A percentile compares a stretch with the other conserved stretches of the same genome.
These are phyloP conservation scores for Heteromurus nitidus DNA, from an alignment of 2,888 invertebrate species.

Conservation along the genomic window DNA sequence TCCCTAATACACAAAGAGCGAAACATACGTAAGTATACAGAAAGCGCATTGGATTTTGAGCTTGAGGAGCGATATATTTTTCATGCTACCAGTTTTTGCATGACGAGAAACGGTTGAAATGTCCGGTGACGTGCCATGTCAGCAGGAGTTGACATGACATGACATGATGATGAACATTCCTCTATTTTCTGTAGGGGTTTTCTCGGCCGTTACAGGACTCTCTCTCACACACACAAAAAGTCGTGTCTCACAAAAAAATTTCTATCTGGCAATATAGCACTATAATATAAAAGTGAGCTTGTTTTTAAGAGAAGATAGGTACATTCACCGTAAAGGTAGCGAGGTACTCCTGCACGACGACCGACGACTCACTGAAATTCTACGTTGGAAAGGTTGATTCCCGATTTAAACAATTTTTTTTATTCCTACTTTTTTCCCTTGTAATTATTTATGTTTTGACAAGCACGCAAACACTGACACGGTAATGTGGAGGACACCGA, in stretches of 20 bases:
- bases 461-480: slow-evolving; percentile 55
- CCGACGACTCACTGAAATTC: neutral
- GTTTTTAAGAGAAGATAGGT: neutral
- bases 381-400: slow-evolving; percentile 40
- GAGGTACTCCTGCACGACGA: neutral
- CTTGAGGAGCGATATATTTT: slow-evolving; percentile 24
- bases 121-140: slow-evolving; percentile 61
- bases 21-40: neutral
- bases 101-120: slow-evolving; percentile 61
- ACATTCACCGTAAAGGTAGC: neutral
- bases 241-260: too few species aligned
- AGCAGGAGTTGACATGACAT: slow-evolving; percentile 62
- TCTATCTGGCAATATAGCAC: neutral
- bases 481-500: slow-evolving; percentile 42
- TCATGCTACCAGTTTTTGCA: slow-evolving; percentile 61
- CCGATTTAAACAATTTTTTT: slow-evolving; percentile 48
- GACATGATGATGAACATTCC: slow-evolving; percentile 61
- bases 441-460: slow-evolving; percentile 56
- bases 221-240: too few species aligned
- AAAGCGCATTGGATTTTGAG: neutral
- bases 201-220: slow-evolving; percentile 34
- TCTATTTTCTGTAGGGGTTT: slow-evolving; percentile 51
- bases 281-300: neutral
- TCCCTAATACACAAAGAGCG: neutral
- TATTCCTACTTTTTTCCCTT: slow-evolving; percentile 38